Percentiles rank a stretch among this genome's conserved stretches.
Conservation (phyloP, 2,888 invertebrate genomes). For the Xanthia togata region DNA sequence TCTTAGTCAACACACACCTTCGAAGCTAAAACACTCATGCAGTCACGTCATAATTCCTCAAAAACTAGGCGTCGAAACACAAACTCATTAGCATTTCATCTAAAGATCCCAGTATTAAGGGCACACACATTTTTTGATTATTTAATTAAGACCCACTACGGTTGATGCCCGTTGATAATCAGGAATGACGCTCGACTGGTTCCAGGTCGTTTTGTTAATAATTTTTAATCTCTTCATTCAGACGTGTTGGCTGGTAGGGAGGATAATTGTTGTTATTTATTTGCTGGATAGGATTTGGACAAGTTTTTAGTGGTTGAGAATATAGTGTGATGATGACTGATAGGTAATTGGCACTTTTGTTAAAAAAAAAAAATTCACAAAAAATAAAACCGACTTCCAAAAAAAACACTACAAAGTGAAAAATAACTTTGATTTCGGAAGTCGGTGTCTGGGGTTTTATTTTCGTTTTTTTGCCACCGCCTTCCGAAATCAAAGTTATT, state of each 20-base stretch:
- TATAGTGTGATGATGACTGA: background rate
- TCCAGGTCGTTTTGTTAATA: conserved; percentile 74
- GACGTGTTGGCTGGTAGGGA: conserved; percentile 40
- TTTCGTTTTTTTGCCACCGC: no score
- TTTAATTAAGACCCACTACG: conserved; percentile 81
- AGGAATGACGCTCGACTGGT: conserved; percentile 83
- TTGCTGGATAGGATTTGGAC: conserved; percentile 32
- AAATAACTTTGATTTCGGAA: no score
- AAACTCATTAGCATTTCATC: conserved; percentile 66
- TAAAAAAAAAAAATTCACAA: no score
- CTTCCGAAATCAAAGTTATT: no score
- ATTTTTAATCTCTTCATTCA: conserved; percentile 84
- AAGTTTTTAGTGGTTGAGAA: conserved; percentile 13
- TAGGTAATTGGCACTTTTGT: background rate
- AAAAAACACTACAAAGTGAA: no score
- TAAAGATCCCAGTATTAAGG: conserved; percentile 60
- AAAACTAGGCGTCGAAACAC: conserved; percentile 33
- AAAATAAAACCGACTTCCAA: no score
- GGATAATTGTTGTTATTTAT: conserved; percentile 58
- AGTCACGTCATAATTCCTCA: conserved; percentile 8
- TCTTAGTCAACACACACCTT: no score
- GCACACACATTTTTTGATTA: conserved; percentile 74
- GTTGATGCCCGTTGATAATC: conserved; percentile 84
- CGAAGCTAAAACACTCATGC: background rate
- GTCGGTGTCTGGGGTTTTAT: no score